A percentile compares a stretch with the other conserved stretches of the same genome.
Evolutionary conservation across 2,888 invertebrate genomes (phyloP).

Genomic region (Nephrotoma flavescens): DNA sequence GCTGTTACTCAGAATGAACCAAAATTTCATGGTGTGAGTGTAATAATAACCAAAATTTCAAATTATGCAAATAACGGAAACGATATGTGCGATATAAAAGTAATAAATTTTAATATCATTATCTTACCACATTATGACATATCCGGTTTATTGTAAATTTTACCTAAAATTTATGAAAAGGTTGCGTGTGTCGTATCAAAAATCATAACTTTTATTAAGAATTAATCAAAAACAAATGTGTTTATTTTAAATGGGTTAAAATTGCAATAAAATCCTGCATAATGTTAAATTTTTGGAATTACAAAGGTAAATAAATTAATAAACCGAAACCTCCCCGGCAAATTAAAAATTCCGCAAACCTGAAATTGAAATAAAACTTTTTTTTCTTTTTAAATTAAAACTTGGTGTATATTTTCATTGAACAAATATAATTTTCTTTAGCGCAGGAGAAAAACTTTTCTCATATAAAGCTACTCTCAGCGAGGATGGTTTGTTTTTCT

Average conservation of each 20-base stretch:
- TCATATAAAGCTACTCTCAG: not conserved
- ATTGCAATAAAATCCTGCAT: not conserved
- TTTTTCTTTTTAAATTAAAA: not conserved
- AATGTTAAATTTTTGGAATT: not conserved
- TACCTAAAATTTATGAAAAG: no score
- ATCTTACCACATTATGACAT: no score
- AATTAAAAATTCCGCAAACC: not conserved
- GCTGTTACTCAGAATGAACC: no score
- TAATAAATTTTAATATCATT: no score
- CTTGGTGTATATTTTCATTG: not conserved
- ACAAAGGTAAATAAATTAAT: not conserved
- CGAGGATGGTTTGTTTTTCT: not conserved
- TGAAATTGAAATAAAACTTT: not conserved
- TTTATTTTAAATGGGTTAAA: not conserved
- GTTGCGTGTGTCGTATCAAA: no score
- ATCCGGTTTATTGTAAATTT: no score
- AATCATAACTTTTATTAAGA: no score
- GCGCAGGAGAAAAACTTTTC: not conserved
- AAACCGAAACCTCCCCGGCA: not conserved
- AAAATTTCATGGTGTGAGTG: no score
- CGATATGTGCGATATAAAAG: no score
- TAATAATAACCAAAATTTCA: no score
- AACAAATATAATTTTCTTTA: not conserved
- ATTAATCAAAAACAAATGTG: no score
- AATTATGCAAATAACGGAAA: no score